phyloP scores from a whole-genome alignment of 2,888 invertebrate genomes.

The Hoplodrina ambigua region DNA sequence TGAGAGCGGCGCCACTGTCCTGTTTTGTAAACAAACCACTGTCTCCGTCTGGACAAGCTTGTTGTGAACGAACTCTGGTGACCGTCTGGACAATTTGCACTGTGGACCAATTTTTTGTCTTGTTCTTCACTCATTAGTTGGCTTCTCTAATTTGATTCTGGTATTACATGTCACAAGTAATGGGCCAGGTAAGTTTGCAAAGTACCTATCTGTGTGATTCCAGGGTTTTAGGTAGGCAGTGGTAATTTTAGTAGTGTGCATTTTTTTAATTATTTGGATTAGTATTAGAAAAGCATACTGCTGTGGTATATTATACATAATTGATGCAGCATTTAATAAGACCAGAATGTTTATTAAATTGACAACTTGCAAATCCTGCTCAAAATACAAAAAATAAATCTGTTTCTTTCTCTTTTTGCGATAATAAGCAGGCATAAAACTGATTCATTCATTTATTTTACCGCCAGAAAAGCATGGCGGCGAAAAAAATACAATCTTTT shows the following conservation, averaged over 20 bases:
- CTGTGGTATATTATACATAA: not conserved
- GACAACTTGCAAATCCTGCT: not conserved
- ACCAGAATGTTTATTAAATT: conserved; percentile 7
- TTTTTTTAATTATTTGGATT: not conserved
- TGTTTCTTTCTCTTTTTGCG: not conserved
- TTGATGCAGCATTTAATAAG: not conserved
- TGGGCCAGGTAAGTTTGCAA: not conserved
- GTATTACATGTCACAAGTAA: not conserved
- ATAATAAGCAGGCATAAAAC: not conserved
- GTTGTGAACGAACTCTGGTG: conserved; percentile 19
- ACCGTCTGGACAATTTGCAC: conserved; percentile 4
- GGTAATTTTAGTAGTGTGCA: not conserved
- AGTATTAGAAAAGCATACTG: not conserved
- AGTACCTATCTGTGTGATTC: not conserved
- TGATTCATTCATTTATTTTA: conserved; percentile 13
- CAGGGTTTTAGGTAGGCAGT: not conserved
- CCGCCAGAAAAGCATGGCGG: not conserved
- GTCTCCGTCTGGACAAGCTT: conserved; percentile 7
- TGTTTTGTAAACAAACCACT: conserved; percentile 43
- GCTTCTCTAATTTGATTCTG: not conserved
- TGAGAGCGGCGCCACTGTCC: conserved; percentile 31
- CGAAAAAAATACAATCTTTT: conserved; percentile 6
- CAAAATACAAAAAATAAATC: not conserved
- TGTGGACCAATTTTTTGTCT: not conserved
- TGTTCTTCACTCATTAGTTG: not conserved